Base-by-base conservation (phyloP, 1,140 invertebrate species). In the Condylostylus longicornis region DNA sequence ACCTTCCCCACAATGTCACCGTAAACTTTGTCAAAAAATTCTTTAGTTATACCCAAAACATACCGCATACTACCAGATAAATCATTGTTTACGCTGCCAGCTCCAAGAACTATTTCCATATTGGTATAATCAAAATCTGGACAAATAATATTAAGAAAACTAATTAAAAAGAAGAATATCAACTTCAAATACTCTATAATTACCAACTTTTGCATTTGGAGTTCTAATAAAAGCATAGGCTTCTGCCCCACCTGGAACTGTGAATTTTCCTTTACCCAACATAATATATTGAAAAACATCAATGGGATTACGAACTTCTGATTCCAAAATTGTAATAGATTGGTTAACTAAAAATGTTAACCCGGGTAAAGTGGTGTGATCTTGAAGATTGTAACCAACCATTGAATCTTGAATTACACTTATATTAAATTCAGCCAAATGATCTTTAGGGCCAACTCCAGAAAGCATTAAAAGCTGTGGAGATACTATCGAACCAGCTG, bases 381-480 rank as follows among this genome's bases (percentile, higher is more conserved):
- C 81, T 49, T 82, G 76, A 0, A 89, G 65, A 55, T 88, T 88
- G 38, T 75, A 69, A 1, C 86, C 86, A 0, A 89, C 82, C 0
- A 74, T 75, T 1, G 84, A 62, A 50, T 85, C 70, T 38, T 70
- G 60, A 10, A 79, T 42, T 1, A 72, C 62, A 0, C 56, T 40
- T 18, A 80, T 75, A 15, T 56, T 56, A 2, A 67, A 42, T 7
- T 68, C 49, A 31, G 62, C 42, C 2, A 90, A 56, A 8, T 89
- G 77, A 1, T 75, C 70, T 1, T 66, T 67, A 1, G 83, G 79
- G 0, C 86, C 86, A 13, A 89, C 64, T 9, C 86, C 86, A 32
- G 82, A 86, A 2, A 86, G 67, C 42, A 90, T 64, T 2, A 91
- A 64, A 6, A 91, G 51, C 49, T 87, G 82, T 0, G 84, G 82